Evolutionary conservation across 1,140 invertebrate genomes (phyloP).

Genomic region (Drosophila bipectinata): DNA sequence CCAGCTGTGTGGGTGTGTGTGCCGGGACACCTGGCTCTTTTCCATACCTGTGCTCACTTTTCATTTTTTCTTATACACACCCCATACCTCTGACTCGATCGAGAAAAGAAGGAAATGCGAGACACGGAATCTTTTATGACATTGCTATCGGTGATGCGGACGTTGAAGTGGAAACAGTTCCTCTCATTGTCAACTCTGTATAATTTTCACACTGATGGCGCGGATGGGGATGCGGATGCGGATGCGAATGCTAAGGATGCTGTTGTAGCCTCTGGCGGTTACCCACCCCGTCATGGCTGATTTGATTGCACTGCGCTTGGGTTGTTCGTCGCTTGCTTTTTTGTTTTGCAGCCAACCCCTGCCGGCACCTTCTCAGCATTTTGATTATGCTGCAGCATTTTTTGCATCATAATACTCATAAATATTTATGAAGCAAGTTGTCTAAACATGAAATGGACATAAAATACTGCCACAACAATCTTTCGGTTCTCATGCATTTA

Average conservation of each 20-base stretch:
- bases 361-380: conserved; percentile 23
- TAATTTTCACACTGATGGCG: conserved; percentile 63
- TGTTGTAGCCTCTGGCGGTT: conserved; percentile 15
- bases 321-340: conserved; percentile 7
- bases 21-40: conserved; percentile 1
- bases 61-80: conserved; percentile 10
- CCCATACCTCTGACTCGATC: neutral
- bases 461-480: conserved; percentile 16
- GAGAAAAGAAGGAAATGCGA: conserved; percentile 37
- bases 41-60: conserved; percentile 5
- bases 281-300: conserved; percentile 37
- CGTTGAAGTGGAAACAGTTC: conserved; percentile 25
- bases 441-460: conserved; percentile 35
- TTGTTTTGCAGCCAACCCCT: neutral
- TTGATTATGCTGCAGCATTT: conserved; percentile 51
- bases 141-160: conserved; percentile 16
- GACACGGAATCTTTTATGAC: conserved; percentile 47
- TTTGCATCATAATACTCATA: conserved; percentile 70
- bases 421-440: conserved; percentile 64
- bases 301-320: conserved; percentile 65
- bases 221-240: conserved; percentile 3
- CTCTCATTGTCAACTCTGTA: conserved; percentile 54
- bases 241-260: conserved; percentile 11
- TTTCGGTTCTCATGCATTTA: conserved; percentile 20
- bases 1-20: conserved; percentile 22